Percentiles rank a stretch among this genome's conserved stretches.
Evolutionary conservation across 30 jellyfish, hydroid and myxozoan species (phyloP).

Genomic region (Cassiopea andromeda): DNA sequence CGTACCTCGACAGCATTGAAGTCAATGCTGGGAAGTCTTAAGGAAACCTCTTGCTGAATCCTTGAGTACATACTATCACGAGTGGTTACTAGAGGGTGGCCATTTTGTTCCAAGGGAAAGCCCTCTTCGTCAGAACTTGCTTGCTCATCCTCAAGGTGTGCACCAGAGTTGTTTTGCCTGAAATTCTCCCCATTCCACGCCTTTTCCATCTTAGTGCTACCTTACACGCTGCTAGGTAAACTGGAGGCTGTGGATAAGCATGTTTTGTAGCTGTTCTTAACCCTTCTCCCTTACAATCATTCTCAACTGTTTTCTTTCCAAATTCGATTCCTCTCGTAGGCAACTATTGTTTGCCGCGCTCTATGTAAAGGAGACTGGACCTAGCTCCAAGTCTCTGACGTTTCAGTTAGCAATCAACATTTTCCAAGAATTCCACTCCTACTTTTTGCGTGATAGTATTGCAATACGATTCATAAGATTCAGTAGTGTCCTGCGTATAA

Average conservation of each 20-base stretch:
- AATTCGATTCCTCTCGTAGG: constrained; percentile 57
- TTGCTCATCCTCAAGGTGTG: constrained; percentile 10
- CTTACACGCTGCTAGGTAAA: neutral
- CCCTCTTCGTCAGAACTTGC: constrained; percentile 38
- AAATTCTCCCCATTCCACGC: neutral
- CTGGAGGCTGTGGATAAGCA: neutral
- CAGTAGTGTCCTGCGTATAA: too few species aligned
- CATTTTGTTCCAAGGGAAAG: constrained; percentile 25
- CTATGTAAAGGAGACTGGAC: constrained; percentile 14
- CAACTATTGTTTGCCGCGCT: constrained; percentile 51
- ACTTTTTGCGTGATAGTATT: neutral
- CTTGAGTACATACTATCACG: constrained; percentile 47
- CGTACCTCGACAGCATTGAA: constrained; percentile 38
- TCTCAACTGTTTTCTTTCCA: constrained; percentile 38
- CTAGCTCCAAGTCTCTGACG: neutral
- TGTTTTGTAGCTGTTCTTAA: neutral
- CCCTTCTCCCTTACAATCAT: neutral
- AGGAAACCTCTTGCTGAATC: constrained; percentile 49
- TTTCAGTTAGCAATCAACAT: neutral
- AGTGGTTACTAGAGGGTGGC: constrained; percentile 30
- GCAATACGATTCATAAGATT: too few species aligned
- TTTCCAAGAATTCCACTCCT: neutral
- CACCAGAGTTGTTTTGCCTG: neutral
- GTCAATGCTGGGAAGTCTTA: constrained; percentile 52
- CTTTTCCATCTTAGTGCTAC: constrained; percentile 11